phyloP scores from a whole-genome alignment of 2,113 vertebrate genomes.

The Carassius carassius region DNA sequence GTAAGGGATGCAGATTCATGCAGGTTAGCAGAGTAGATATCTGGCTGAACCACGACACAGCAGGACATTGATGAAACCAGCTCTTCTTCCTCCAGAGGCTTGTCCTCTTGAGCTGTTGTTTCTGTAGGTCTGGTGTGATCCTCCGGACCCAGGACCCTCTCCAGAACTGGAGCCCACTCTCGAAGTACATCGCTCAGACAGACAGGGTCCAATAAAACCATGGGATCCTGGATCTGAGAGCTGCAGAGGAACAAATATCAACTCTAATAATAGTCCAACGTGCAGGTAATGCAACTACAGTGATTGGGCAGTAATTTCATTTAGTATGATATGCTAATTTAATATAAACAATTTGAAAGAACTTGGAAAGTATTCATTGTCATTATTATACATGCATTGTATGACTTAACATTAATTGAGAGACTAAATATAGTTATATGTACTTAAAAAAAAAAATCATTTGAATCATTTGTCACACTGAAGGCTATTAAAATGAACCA shows the following conservation, averaged over 20 bases:
- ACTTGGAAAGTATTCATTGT: neutral
- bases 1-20: slow-evolving; percentile 34
- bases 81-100: slow-evolving; percentile 51
- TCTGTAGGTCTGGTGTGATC: slow-evolving; percentile 43
- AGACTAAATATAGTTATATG: neutral
- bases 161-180: slow-evolving; percentile 83
- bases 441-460: neutral
- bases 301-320: neutral
- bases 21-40: slow-evolving; percentile 33
- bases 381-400: neutral
- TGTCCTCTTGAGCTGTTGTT: slow-evolving; percentile 45
- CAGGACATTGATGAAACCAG: slow-evolving; percentile 41
- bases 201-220: slow-evolving; percentile 83
- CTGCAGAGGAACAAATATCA: slow-evolving; percentile 64
- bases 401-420: neutral
- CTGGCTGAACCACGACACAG: slow-evolving; percentile 41
- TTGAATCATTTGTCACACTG: neutral
- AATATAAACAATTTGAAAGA: neutral
- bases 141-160: slow-evolving; percentile 75
- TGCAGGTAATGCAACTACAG: neutral
- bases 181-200: slow-evolving; percentile 75
- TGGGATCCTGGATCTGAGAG: slow-evolving; percentile 85
- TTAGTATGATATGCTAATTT: neutral
- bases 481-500: neutral
- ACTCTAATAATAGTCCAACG: neutral